A percentile compares a stretch with the other conserved stretches of the same genome.
Evolutionary conservation across 2,888 invertebrate genomes (phyloP).

Genomic region (Pandemis cinnamomeana): DNA sequence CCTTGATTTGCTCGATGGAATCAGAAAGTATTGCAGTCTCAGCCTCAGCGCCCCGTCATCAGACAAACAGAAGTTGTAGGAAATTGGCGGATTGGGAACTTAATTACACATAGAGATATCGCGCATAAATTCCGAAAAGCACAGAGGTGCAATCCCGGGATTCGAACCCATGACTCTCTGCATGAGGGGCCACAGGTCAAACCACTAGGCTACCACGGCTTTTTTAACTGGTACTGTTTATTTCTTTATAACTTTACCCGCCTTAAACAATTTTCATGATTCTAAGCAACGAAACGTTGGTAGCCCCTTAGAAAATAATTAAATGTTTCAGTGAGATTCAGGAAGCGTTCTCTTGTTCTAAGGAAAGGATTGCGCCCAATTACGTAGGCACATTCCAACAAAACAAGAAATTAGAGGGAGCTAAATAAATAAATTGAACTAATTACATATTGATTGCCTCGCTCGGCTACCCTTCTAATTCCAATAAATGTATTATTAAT

Average conservation of each 20-base stretch:
- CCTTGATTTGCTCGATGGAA: too few relatives aligned
- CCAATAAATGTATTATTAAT: neutral
- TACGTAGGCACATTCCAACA: neutral
- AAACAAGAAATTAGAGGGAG: conserved; percentile 3
- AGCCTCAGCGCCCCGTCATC: too few relatives aligned
- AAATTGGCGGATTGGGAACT: too few relatives aligned
- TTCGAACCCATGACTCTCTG: too few relatives aligned
- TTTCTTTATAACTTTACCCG: neutral
- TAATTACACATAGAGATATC: too few relatives aligned
- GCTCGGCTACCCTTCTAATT: neutral
- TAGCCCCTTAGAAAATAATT: neutral
- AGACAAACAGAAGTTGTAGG: too few relatives aligned
- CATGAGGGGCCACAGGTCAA: too few relatives aligned
- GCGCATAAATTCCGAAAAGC: too few relatives aligned
- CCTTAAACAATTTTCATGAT: neutral
- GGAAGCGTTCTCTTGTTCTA: neutral
- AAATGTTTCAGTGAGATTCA: neutral
- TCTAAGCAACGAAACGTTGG: neutral
- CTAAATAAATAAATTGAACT: neutral
- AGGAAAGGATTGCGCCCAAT: conserved; percentile 6
- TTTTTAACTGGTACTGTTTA: neutral
- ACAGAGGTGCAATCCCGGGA: too few relatives aligned
- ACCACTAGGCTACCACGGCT: too few relatives aligned
- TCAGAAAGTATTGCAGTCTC: too few relatives aligned
- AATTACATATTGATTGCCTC: conserved; percentile 3